Percentiles rank a stretch among this genome's conserved stretches.
These are phyloP conservation scores for Graphium colonna DNA, from an alignment of 2,888 invertebrate genomes.

Conservation along the genomic window DNA sequence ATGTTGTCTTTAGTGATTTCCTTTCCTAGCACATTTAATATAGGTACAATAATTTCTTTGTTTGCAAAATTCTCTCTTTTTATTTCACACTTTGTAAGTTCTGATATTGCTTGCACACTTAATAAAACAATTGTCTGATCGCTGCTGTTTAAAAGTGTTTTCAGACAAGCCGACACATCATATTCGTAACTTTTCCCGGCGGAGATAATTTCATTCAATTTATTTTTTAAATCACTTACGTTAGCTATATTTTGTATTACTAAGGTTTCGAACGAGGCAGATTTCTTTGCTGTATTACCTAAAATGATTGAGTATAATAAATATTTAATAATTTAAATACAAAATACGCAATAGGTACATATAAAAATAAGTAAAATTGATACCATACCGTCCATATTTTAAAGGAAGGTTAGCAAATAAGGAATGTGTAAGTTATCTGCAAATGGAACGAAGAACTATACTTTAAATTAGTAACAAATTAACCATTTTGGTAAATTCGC, in stretches of 20 bases:
- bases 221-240: slow-evolving; percentile 61
- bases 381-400: slow-evolving; percentile 19
- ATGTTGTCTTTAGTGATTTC: slow-evolving; percentile 56
- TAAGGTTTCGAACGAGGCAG: slow-evolving; percentile 59
- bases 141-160: slow-evolving; percentile 59
- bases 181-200: slow-evolving; percentile 68
- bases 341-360: slow-evolving; percentile 6
- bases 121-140: slow-evolving; percentile 76
- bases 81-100: slow-evolving; percentile 88
- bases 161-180: slow-evolving; percentile 64
- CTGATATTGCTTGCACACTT: slow-evolving; percentile 87
- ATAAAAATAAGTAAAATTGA: too few species aligned
- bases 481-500: not conserved
- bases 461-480: not conserved
- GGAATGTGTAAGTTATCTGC: not conserved
- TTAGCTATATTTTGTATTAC: slow-evolving; percentile 65
- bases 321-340: slow-evolving; percentile 6
- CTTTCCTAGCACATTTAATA: slow-evolving; percentile 75
- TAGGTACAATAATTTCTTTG: slow-evolving; percentile 78
- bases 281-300: slow-evolving; percentile 62
- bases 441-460: not conserved
- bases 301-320: slow-evolving; percentile 28
- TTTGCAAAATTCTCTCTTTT: slow-evolving; percentile 86
- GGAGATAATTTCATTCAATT: slow-evolving; percentile 66
- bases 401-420: not conserved